phyloP scores from a whole-genome alignment of 2,797 vertebrate genomes.

The Tapirus indicus region DNA sequence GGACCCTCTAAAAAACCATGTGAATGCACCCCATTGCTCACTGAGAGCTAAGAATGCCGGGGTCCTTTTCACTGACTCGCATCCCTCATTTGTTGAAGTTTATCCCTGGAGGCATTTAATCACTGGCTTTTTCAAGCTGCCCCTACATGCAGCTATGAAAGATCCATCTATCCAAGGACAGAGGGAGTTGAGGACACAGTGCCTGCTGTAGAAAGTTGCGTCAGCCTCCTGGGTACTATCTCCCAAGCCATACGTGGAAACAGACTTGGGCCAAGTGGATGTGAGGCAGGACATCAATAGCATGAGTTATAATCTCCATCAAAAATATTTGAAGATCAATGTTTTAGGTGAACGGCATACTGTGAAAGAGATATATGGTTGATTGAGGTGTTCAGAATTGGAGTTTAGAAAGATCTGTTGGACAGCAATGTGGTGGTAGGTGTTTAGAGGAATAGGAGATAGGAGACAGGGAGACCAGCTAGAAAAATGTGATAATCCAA shows the following conservation, averaged over 20 bases:
- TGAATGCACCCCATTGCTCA: neutral
- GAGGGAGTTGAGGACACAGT: neutral
- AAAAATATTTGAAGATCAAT: neutral
- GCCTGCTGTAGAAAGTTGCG: rapidly evolving
- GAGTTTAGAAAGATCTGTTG: neutral
- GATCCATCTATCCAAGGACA: neutral
- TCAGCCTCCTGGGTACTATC: neutral
- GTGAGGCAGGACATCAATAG: neutral
- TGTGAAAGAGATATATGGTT: neutral
- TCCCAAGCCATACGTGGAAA: neutral
- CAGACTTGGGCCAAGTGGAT: neutral
- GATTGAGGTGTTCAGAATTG: neutral
- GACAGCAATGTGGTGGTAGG: neutral
- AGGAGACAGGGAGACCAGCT: neutral
- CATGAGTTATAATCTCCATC: neutral
- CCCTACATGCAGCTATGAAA: neutral
- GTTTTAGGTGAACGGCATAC: neutral
- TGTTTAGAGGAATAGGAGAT: neutral
- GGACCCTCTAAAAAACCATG: neutral
- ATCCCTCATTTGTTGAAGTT: neutral
- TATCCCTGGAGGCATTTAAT: neutral
- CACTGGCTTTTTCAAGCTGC: neutral
- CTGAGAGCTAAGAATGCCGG: neutral
- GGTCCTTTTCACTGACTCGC: neutral
- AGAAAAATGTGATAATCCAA: neutral